Conservation (phyloP, 2,888 invertebrate species). For the Ctenicera cuprea region DNA sequence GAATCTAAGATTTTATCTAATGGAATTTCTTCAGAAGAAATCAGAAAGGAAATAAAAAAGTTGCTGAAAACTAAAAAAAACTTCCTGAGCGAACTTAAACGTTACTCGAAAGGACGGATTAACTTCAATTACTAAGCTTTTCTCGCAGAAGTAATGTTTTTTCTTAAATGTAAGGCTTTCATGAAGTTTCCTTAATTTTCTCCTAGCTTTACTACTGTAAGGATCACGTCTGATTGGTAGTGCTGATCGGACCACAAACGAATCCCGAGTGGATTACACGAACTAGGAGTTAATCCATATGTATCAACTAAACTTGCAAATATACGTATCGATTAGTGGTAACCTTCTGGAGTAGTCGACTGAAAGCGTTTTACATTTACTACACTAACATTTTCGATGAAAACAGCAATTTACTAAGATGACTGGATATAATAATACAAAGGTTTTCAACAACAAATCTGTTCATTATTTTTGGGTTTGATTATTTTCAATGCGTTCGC, state of each 20-base stretch:
- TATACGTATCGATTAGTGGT: background rate
- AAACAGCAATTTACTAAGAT: background rate
- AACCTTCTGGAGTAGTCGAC: no score
- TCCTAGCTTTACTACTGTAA: background rate
- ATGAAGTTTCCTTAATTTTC: background rate
- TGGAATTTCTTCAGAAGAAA: no score
- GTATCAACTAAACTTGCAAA: background rate
- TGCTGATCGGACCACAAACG: background rate
- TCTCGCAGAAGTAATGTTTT: background rate
- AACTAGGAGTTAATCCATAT: slow-evolving; percentile 4
- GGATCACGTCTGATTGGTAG: background rate
- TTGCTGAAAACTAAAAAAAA: background rate
- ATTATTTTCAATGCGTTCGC: no score
- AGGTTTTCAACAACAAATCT: no score
- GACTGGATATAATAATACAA: no score
- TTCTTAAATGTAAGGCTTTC: background rate
- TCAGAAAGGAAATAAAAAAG: no score
- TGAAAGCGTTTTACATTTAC: no score
- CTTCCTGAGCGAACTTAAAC: background rate
- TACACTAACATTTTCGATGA: background rate
- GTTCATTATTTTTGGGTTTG: no score
- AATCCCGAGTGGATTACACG: background rate
- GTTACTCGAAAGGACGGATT: background rate
- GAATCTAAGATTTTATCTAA: no score
- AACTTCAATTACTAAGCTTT: slow-evolving; percentile 11